Base-by-base conservation (phyloP, 2,113 vertebrate genomes). In the Cairina moschata region DNA sequence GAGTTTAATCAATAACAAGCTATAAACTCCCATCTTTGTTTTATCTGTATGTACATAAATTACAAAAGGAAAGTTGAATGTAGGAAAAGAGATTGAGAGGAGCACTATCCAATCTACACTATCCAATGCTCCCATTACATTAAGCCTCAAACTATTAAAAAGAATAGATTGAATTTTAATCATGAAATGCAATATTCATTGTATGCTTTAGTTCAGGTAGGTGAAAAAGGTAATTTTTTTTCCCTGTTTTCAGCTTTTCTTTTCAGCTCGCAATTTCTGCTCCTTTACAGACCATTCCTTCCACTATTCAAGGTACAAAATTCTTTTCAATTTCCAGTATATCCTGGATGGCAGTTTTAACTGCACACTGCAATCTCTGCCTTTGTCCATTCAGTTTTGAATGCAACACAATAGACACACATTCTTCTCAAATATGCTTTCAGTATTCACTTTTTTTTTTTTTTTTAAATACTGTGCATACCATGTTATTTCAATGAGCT, bases 21-120 rank as follows among this genome's bases (percentile, higher is more conserved):
- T 88, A 75, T 95, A 92, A 89, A 88, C 59, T 79, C 68, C n/a
- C 63, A 71, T 74, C 66, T 95, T 93, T 95, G 73, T 95, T 95
- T 91, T 77, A 96, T 92, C 93, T 92, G 11, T 54, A 95, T 92
- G 76, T 86, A 90, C 31, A 92, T 90, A 96, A 95, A 97, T 91
- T 96, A 85, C 48, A 79, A 36, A 71, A 68, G 87, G 83, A 87
- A 94, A 78, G 92, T 83, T 92, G 73, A 93, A 72, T 34, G 32
- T 32, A 68, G 38, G 55, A 81, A 63, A 63, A 83, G 31, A 85
- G 17, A 86, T 20, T 52, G 50, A 87, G 76, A 83, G 32, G 58
- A 67, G 26, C 62, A 55, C 65, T 86, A 75, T 55, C 16, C 74
- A 88, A 86, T 84, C 74, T 91, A 55, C 15, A 25, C 62, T 52